A percentile compares a stretch with the other conserved stretches of the same genome.
These are phyloP conservation scores for Stegana nigrithorax DNA, from an alignment of 2,888 invertebrate species.

Conservation along the genomic window DNA sequence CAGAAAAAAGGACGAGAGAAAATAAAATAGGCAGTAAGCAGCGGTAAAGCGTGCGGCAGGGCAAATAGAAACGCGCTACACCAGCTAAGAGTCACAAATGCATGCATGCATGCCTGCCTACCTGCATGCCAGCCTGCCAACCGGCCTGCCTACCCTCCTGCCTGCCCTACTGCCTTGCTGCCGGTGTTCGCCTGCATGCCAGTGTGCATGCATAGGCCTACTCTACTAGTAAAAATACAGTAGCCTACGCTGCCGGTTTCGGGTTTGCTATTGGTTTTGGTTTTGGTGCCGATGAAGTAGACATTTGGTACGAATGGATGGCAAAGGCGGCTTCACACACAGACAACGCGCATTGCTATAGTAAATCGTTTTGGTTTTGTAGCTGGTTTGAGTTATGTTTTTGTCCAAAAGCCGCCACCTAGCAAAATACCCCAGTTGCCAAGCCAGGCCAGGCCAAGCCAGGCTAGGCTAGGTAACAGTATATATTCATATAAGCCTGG, in stretches of 20 bases:
- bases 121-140: too few species aligned
- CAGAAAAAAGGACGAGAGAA: background rate
- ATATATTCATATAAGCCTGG: too few species aligned
- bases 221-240: constrained; percentile 9
- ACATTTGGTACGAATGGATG: background rate
- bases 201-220: constrained; percentile 9
- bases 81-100: constrained; percentile 16
- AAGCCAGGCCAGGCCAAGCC: background rate
- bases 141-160: too few species aligned
- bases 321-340: background rate
- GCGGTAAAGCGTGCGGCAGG: background rate
- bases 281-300: background rate
- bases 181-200: too few species aligned
- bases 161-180: too few species aligned
- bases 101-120: too few species aligned
- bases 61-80: constrained; percentile 4
- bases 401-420: background rate
- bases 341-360: constrained; percentile 6
- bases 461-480: too few species aligned
- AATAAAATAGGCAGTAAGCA: background rate
- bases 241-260: background rate
- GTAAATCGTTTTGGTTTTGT: constrained; percentile 24
- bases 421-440: background rate
- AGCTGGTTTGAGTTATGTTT: constrained; percentile 21
- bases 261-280: background rate